Evolutionary conservation across 2,113 vertebrate genomes (phyloP), one percentile per base, ranked within the genome.

Genomic region (Rhinogobius similis): DNA sequence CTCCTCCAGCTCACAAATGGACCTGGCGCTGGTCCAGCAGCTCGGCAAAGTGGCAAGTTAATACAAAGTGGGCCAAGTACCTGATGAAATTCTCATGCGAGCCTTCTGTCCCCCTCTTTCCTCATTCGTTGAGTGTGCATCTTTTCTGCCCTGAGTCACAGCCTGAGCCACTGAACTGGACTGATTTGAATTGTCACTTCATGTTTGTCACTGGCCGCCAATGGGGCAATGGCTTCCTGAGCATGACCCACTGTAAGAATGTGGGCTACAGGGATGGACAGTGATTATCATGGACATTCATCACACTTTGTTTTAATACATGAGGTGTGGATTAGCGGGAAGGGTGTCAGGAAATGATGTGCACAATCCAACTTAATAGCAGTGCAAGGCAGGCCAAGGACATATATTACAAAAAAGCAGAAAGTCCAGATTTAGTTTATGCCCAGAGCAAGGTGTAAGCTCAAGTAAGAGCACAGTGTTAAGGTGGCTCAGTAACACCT

Each of bases 121-220:
- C 3, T 36, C 32, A 21, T 24, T 27, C 24, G 62, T 78, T 78
- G 66, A 56, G 41, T 73, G 67, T 82, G 77, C 75, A 79, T 79
- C 72, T 74, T 73, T 81, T 76, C 68, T 23, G 82, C 71, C 83
- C 86, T 74, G 80, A 88, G 81, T 85, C 83, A 84, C 71, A 81
- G 81, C 70, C 70, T 67, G 82, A 82, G 36, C 80, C 80, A 79
- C 69, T 83, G 73, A 70, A 84, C 76, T 81, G 82, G 68, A 84
- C 79, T 87, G 85, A 87, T 90, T 59, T 68, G 70, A 86, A 83
- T 83, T 86, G 84, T 89, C 84, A 87, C 77, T 82, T 81, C 80
- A 58, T 79, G 72, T 84, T 86, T 83, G 74, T 76, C 58, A 76
- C 46, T 58, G 76, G 46, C n/a, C 48, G 81, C 80, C 80, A 71